Evolutionary conservation across 2,797 vertebrate genomes (phyloP).

Genomic region (Apogon talboti): DNA sequence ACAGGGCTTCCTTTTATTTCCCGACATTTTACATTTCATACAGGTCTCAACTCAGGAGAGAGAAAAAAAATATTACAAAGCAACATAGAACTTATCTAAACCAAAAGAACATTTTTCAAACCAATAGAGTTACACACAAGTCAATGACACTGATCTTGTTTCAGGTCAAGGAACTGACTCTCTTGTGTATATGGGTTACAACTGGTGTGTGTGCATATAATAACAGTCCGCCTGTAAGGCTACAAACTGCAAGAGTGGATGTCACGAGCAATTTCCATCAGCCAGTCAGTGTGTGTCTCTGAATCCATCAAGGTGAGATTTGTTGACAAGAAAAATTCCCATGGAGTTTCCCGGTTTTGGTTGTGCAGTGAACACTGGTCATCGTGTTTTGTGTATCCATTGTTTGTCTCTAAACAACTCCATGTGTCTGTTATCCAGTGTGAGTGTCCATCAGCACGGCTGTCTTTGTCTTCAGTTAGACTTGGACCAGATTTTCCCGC

Average conservation of each 20-base stretch:
- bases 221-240: conserved; percentile 41
- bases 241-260: conserved; percentile 40
- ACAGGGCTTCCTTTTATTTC: conserved; percentile 78
- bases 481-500: conserved; percentile 98
- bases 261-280: conserved; percentile 45
- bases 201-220: conserved; percentile 40
- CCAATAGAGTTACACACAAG: conserved; percentile 46
- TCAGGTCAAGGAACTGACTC: conserved; percentile 55
- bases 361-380: conserved; percentile 45
- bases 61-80: conserved; percentile 68
- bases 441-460: conserved; percentile 60
- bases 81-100: conserved; percentile 65
- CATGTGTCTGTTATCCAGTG: conserved; percentile 55
- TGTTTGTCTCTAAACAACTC: conserved; percentile 51
- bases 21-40: conserved; percentile 75
- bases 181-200: conserved; percentile 35
- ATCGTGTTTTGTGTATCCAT: conserved; percentile 38
- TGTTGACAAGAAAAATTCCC: conserved; percentile 54
- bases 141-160: conserved; percentile 59
- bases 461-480: conserved; percentile 87
- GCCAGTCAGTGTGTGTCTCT: conserved; percentile 42
- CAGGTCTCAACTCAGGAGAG: conserved; percentile 67
- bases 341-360: conserved; percentile 46
- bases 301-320: conserved; percentile 51
- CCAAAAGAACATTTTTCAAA: conserved; percentile 61